phyloP scores from a whole-genome alignment of 2,888 invertebrate species.

The Oligia latruncula region DNA sequence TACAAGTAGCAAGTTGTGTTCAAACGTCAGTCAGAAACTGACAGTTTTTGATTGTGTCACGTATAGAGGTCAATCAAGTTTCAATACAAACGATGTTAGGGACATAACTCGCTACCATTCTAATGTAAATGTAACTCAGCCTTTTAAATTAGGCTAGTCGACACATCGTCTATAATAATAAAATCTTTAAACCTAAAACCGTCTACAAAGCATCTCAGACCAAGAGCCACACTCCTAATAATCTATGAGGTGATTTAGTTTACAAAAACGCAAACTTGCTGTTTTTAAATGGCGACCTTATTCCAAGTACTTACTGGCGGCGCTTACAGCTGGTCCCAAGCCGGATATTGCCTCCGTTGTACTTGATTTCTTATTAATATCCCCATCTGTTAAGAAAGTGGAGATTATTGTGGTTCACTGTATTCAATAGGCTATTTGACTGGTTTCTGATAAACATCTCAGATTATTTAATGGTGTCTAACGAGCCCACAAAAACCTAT shows the following conservation, averaged over 20 bases:
- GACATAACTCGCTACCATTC: not conserved
- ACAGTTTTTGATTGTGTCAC: not conserved
- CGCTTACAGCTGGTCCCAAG: conserved; percentile 87
- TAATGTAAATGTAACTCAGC: not conserved
- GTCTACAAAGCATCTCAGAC: conserved; percentile 47
- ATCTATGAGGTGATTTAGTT: conserved; percentile 65
- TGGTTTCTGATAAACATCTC: no score
- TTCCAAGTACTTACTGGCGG: conserved; percentile 83
- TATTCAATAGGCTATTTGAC: no score
- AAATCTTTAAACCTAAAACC: not conserved
- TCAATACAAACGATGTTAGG: not conserved
- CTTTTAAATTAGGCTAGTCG: not conserved
- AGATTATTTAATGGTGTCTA: no score
- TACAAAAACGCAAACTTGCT: conserved; percentile 60
- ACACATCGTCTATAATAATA: not conserved
- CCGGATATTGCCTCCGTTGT: conserved; percentile 82
- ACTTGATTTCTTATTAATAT: conserved; percentile 81
- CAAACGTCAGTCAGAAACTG: not conserved
- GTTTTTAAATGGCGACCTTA: conserved; percentile 68
- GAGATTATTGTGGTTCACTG: conserved; percentile 56
- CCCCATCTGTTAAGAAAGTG: conserved; percentile 77
- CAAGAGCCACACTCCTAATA: conserved; percentile 57
- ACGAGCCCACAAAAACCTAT: no score
- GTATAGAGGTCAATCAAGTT: not conserved
- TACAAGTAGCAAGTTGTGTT: not conserved